Percentiles rank a stretch among this genome's conserved stretches.
These are phyloP conservation scores for Pseudococcus jackbeardsleyi DNA, from an alignment of 2,888 invertebrate species.

Conservation along the genomic window DNA sequence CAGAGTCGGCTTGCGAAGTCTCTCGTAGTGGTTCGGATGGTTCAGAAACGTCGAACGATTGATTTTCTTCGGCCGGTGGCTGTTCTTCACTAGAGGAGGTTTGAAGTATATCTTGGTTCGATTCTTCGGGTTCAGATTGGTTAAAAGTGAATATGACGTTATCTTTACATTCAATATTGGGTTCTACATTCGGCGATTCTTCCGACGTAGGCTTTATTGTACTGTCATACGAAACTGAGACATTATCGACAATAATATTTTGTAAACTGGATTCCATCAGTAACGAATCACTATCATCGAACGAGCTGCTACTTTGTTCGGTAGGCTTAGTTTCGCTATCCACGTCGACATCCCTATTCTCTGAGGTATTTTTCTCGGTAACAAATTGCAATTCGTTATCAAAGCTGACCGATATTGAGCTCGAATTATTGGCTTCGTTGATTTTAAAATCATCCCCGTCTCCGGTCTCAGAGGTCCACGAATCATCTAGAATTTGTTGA, in stretches of 20 bases:
- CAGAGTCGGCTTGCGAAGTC: not conserved
- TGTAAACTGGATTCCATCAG: constrained; percentile 50
- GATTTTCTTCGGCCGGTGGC: not conserved
- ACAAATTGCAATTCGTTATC: constrained; percentile 56
- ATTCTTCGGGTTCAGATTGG: not conserved
- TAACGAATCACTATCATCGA: constrained; percentile 21
- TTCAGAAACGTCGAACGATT: not conserved
- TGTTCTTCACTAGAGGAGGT: not conserved
- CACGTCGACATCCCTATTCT: not conserved
- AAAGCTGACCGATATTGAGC: constrained; percentile 48
- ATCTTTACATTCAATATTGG: not conserved
- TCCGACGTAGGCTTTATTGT: not conserved
- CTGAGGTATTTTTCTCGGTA: constrained; percentile 22
- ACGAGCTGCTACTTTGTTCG: constrained; percentile 2
- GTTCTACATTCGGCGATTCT: not conserved
- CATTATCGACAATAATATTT: constrained; percentile 55
- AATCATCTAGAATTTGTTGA: constrained; percentile 48
- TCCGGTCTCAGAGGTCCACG: constrained; percentile 38
- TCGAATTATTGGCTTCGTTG: constrained; percentile 39
- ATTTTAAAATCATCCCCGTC: constrained; percentile 53
- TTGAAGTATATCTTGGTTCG: not conserved
- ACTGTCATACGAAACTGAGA: not conserved
- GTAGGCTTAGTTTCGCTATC: not conserved
- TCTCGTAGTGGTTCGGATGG: not conserved
- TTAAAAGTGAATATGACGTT: not conserved